Evolutionary conservation across 2,888 invertebrate genomes (phyloP), one percentile per base, ranked within the genome.

Genomic region (Eilema griseolum): DNA sequence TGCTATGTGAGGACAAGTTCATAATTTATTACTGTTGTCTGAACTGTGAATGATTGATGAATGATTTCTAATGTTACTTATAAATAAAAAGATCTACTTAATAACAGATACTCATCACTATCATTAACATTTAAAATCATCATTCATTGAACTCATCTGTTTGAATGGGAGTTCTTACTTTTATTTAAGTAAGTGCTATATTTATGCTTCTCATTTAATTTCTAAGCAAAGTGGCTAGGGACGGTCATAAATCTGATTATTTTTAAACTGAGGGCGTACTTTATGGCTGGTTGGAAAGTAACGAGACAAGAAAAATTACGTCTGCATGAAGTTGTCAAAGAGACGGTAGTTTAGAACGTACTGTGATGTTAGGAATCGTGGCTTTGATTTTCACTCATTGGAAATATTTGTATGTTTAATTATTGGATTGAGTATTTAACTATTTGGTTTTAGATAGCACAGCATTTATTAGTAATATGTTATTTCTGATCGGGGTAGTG

Each of bases 191-290:
- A 77, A 69, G 4, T 64, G 31, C n/a, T 33, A 33, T 71, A 74
- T 80, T 84, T 82, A 79, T 77, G 79, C 69, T 69, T 79, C 80
- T 77, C 80, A 79, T 83, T 81, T 82, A 82, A 84, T 84, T 82
- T 79, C 74, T 69, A 72, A 80, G 76, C 76, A 74, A n/a, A 83
- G 81, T 83, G 79, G 81, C 83, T 72, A 73, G 81, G 78, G 84
- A 82, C 83, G 81, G 75, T 71, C 78, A 83, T 88, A 88, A 87
- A 87, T 88, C 82, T 84, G 80, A 84, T 87, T 85, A 89, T 90
- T 89, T 90, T 89, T 88, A 89, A 88, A 88, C 89, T 81, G 82
- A 79, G 80, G 74, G 73, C 75, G 79, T 77, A 81, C 81, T 85
- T 87, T 85, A 87, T 83, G 82, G 83, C 77, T 82, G 80, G 84